These are phyloP conservation scores for Cylas formicarius DNA, from an alignment of 1,140 invertebrate genomes.

Conservation along the genomic window DNA sequence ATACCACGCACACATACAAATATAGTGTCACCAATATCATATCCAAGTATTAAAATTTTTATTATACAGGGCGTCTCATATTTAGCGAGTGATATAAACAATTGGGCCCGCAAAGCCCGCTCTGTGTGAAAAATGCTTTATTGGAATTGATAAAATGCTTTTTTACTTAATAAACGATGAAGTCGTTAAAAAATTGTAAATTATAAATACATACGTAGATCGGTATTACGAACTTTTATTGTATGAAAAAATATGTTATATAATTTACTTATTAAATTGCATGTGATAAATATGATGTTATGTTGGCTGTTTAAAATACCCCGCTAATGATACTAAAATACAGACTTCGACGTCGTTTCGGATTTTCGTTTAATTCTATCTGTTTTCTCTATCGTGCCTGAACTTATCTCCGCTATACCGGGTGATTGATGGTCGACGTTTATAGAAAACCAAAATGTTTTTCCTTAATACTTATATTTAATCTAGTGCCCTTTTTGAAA, in stretches of 20 bases:
- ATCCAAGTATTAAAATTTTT: slow-evolving; percentile 32
- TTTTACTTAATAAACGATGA: slow-evolving; percentile 34
- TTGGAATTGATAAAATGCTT: slow-evolving; percentile 40
- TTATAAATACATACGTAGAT: slow-evolving; percentile 23
- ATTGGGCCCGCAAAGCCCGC: slow-evolving; percentile 9
- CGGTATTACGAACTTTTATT: slow-evolving; percentile 21
- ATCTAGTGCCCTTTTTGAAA: too few species aligned
- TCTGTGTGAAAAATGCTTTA: slow-evolving; percentile 31
- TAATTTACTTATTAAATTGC: slow-evolving; percentile 33
- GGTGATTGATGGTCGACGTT: too few species aligned
- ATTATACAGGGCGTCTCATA: slow-evolving; percentile 23
- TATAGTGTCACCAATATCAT: slow-evolving; percentile 34
- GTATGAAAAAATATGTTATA: slow-evolving; percentile 27
- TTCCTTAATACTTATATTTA: too few species aligned
- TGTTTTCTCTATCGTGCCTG: too few species aligned
- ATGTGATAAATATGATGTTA: slow-evolving; percentile 37
- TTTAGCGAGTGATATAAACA: slow-evolving; percentile 19
- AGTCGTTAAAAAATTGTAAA: slow-evolving; percentile 21
- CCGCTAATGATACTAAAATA: slow-evolving; percentile 17
- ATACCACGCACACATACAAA: slow-evolving; percentile 33
- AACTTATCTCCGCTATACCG: too few species aligned
- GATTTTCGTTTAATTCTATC: slow-evolving; percentile 9
- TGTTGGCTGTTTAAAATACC: slow-evolving; percentile 32
- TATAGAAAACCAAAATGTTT: too few species aligned
- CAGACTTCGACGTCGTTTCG: slow-evolving; percentile 17